Base-by-base conservation (phyloP, 2,888 invertebrate species). In the Blastobasis lacticolella region DNA sequence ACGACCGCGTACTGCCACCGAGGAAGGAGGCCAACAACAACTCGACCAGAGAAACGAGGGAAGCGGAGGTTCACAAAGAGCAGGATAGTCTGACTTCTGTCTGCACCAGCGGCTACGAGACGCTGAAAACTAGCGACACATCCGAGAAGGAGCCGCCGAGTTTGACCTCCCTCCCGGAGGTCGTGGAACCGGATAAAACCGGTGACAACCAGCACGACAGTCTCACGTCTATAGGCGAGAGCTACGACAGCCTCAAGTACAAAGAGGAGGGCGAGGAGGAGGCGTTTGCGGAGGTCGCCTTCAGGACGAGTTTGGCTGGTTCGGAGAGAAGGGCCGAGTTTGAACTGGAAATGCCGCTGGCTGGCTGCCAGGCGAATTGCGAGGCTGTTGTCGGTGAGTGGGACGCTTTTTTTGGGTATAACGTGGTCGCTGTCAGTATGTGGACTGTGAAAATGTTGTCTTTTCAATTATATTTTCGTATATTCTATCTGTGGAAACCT, bases 1-100 rank as follows among this genome's bases (percentile, higher is more conserved):
- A 97, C 81, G 93, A 94, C 65, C 93, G 92, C 8, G 56, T 77
- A n/a, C 85, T 89, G 46, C 80, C 87, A 52, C 74, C 71, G 45
- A 89, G 77, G 57, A 72, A 66, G 47, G 82, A 77, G 64, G 71
- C 78, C 5, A 86, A 80, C 70, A 85, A 79, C 73, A 87, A 77
- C 57, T 66, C 62, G 1, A 65, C 72, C 10, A 80, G 73, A 55
- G 77, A 77, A 59, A 66, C 67, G 56, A 83, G 77, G 73, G 83
- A 82, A 60, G 74, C 66, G 54, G 53, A 48, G 4, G 8, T 46
- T 6, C 68, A 69, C 3, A 81, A 75, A 65, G 86, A 86, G 62
- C 82, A 79, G 60, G 87, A 87, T 64, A 87, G 87, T 66, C 72
- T 88, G 0, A 75, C 84, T 49, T 88, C 87, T 5, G 59, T 78